These are phyloP conservation scores for Spermophilus dauricus DNA, from an alignment of 2,113 vertebrate species.

Conservation along the genomic window DNA sequence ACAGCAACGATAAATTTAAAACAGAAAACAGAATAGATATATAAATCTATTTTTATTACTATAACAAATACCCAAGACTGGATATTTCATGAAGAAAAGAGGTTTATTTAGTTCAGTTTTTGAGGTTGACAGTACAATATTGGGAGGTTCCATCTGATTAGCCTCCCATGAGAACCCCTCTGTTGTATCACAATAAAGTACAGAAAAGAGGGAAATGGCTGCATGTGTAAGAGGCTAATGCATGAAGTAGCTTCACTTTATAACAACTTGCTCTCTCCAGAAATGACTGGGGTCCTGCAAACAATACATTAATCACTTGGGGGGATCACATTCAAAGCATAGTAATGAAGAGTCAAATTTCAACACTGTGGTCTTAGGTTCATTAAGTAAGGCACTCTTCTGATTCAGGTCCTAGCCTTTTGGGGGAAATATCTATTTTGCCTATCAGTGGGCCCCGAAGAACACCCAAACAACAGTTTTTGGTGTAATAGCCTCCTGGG, in stretches of 20 bases:
- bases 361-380: background rate
- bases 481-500: background rate
- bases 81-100: background rate
- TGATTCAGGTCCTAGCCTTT: background rate
- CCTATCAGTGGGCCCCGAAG: background rate
- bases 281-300: background rate
- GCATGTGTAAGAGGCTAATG: background rate
- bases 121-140: background rate
- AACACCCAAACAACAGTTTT: background rate
- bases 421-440: background rate
- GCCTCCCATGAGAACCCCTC: background rate
- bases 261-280: background rate
- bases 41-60: background rate
- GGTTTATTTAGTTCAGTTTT: background rate
- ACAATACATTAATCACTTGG: background rate
- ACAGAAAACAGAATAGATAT: background rate
- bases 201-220: background rate
- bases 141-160: background rate
- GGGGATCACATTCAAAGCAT: background rate
- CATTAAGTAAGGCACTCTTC: background rate
- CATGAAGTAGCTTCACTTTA: background rate
- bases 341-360: background rate
- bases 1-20: conserved; percentile 12
- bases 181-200: background rate
- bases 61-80: background rate